Evolutionary conservation across 2,888 invertebrate species (phyloP).

Genomic region (Allacma fusca): DNA sequence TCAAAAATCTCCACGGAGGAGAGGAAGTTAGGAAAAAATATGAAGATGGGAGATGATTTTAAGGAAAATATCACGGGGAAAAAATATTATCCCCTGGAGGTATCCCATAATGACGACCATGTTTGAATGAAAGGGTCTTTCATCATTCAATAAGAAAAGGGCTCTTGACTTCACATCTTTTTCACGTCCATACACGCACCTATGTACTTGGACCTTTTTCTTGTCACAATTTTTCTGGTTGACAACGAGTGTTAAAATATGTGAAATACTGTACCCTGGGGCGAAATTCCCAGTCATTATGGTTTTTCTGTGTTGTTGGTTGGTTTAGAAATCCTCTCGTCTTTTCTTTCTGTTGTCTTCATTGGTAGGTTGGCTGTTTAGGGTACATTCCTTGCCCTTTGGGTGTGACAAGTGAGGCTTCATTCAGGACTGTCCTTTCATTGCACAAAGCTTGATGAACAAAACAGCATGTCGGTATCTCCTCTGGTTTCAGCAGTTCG

Average conservation of each 20-base stretch:
- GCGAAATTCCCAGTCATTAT: conserved; percentile 1
- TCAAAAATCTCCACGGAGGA: too few relatives aligned
- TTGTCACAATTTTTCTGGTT: neutral
- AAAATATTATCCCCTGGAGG: conserved; percentile 19
- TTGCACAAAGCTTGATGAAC: too few relatives aligned
- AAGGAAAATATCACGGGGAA: neutral
- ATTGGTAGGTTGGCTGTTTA: conserved; percentile 32
- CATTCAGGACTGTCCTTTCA: conserved; percentile 26
- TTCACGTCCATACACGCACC: too few relatives aligned
- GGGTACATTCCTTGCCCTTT: conserved; percentile 41
- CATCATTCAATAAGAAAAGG: conserved; percentile 11
- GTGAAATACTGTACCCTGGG: neutral
- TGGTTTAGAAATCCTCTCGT: conserved; percentile 14
- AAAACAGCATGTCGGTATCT: too few relatives aligned
- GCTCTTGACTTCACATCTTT: conserved; percentile 14
- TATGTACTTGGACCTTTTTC: too few relatives aligned
- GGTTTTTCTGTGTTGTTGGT: conserved; percentile 3
- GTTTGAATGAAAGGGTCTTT: neutral
- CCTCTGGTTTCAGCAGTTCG: neutral
- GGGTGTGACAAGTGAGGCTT: conserved; percentile 42
- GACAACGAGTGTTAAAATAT: neutral
- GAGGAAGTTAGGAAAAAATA: neutral
- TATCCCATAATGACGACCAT: neutral
- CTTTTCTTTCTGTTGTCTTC: conserved; percentile 36
- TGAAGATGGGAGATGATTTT: neutral